Conservation (phyloP, 2,888 invertebrate genomes). For the Acrobasis suavella region DNA sequence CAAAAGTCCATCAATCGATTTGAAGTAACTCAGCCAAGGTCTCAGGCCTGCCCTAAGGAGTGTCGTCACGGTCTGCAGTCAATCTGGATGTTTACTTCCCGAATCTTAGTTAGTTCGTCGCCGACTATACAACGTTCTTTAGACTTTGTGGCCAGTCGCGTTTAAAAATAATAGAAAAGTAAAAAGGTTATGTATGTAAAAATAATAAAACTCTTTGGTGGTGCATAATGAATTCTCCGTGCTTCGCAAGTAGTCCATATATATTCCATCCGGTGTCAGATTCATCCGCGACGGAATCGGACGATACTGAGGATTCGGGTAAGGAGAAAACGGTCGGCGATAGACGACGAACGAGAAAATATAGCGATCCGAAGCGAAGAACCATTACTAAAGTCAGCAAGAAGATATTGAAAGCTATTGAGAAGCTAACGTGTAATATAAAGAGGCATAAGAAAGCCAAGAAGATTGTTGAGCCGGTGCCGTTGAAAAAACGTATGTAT, state of each 20-base stretch:
- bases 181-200: conserved; percentile 21
- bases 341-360: conserved; percentile 66
- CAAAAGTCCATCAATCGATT: conserved; percentile 44
- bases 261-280: conserved; percentile 75
- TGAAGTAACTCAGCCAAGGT: conserved; percentile 66
- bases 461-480: conserved; percentile 43
- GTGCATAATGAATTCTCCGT: conserved; percentile 68
- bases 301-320: conserved; percentile 70
- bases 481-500: conserved; percentile 43
- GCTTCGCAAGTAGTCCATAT: conserved; percentile 67
- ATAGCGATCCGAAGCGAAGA: conserved; percentile 73
- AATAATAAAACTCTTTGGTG: conserved; percentile 14
- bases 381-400: conserved; percentile 79
- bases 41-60: conserved; percentile 63
- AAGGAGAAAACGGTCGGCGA: conserved; percentile 63
- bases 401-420: conserved; percentile 73
- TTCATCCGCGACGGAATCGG: conserved; percentile 73
- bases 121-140: conserved; percentile 58
- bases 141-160: conserved; percentile 56
- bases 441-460: conserved; percentile 60
- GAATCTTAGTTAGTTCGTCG: conserved; percentile 60
- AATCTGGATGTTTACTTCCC: conserved; percentile 51
- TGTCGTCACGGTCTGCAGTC: conserved; percentile 57
- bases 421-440: conserved; percentile 71
- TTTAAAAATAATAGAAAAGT: conserved; percentile 17